phyloP scores from a whole-genome alignment of 2,888 invertebrate genomes.

The Fragum whitleyi region DNA sequence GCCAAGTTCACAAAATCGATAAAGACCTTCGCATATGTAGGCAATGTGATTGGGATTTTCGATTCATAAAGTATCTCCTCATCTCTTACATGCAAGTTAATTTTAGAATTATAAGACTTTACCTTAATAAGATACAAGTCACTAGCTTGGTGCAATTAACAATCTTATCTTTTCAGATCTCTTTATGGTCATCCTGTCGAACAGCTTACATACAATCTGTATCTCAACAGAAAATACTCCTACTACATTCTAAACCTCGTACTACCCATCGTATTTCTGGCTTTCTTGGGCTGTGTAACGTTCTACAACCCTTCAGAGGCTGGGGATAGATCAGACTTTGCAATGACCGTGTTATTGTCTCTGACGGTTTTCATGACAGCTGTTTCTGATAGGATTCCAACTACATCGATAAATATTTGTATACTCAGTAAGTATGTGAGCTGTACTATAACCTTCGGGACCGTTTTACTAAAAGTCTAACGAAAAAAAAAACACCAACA shows the following conservation, averaged over 20 bases:
- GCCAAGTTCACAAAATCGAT: no score
- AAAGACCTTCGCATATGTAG: no score
- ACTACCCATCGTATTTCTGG: not conserved
- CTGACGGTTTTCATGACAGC: not conserved
- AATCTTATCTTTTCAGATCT: not conserved
- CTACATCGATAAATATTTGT: not conserved
- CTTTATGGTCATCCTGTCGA: not conserved
- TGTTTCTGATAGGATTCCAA: slow-evolving; percentile 1
- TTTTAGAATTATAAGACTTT: no score
- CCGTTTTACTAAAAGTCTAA: no score
- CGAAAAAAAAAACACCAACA: no score
- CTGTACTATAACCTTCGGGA: no score
- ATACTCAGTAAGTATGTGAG: not conserved
- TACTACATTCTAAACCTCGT: not conserved
- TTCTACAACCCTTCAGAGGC: slow-evolving; percentile 6
- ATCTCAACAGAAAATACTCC: not conserved
- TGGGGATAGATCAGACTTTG: not conserved
- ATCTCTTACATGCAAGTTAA: no score
- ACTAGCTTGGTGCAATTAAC: no score
- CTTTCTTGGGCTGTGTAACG: not conserved
- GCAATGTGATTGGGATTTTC: no score
- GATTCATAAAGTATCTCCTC: no score
- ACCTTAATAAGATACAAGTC: no score
- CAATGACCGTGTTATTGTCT: not conserved
- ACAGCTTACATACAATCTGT: not conserved